Conservation (phyloP, 2,797 vertebrate species). For the Gallinago nigripennis region DNA sequence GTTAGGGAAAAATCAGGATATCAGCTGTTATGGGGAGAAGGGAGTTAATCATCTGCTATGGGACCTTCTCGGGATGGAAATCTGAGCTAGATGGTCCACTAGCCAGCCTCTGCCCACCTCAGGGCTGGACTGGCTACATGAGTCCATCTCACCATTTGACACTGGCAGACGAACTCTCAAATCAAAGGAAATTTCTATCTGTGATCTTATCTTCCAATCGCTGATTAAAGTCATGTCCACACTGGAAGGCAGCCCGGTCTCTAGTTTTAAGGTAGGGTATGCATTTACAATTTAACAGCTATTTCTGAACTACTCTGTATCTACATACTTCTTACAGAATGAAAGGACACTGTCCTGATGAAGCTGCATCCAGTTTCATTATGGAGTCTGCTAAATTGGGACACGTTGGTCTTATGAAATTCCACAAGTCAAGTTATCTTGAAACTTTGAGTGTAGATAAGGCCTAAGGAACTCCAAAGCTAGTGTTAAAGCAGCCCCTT, state of each 20-base stretch:
- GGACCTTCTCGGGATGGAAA: background rate
- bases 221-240: background rate
- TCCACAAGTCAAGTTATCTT: background rate
- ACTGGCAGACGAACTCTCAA: fast-evolving
- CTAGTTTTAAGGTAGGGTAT: background rate
- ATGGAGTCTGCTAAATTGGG: background rate
- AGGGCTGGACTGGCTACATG: background rate
- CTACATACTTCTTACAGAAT: background rate
- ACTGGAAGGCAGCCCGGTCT: background rate
- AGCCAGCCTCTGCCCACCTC: background rate
- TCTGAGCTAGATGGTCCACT: background rate
- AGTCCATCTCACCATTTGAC: background rate
- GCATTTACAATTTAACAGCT: background rate
- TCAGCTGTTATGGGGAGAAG: background rate
- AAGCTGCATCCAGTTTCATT: background rate
- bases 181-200: background rate
- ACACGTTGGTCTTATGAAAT: background rate
- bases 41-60: background rate
- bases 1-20: background rate
- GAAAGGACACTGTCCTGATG: background rate
- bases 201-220: background rate
- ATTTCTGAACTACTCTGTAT: background rate
- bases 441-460: background rate
- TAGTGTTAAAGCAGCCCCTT: background rate
- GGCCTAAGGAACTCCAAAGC: background rate